Conservation (phyloP, 2,888 invertebrate species). For the Xiphydria camelus region DNA sequence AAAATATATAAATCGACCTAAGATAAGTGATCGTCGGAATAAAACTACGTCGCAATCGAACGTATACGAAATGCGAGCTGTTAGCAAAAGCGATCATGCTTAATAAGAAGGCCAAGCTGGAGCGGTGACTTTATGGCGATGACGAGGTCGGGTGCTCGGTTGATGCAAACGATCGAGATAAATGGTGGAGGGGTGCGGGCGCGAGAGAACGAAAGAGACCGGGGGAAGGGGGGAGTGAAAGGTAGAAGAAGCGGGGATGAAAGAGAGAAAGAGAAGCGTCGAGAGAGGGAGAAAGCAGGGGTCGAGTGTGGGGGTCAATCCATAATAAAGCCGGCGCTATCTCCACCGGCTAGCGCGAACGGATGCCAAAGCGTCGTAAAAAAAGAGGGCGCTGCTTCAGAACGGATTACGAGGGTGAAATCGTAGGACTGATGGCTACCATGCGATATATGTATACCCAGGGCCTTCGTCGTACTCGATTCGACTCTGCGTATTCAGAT, state of each 20-base stretch:
- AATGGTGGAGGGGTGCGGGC: conserved; percentile 39
- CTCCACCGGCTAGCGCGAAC: conserved; percentile 45
- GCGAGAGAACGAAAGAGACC: conserved; percentile 4
- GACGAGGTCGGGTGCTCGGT: conserved; percentile 10
- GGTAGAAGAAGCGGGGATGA: conserved; percentile 14
- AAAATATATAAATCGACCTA: too few relatives aligned
- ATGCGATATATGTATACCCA: too few relatives aligned
- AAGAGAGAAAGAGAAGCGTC: conserved; percentile 21
- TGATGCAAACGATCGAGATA: conserved; percentile 55
- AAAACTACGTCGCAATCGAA: too few relatives aligned
- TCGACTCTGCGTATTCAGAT: conserved; percentile 12
- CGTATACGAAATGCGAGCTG: too few relatives aligned
- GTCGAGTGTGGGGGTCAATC: conserved; percentile 54
- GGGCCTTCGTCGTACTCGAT: conserved; percentile 14
- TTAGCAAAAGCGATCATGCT: background rate
- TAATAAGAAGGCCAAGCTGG: conserved; percentile 1
- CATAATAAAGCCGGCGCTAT: conserved; percentile 56
- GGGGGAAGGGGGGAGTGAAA: conserved; percentile 16
- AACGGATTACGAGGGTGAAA: conserved; percentile 56
- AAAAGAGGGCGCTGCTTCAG: conserved; percentile 50
- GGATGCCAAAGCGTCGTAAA: conserved; percentile 48
- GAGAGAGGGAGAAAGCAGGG: conserved; percentile 27
- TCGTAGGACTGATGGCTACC: conserved; percentile 37
- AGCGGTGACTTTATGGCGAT: background rate
- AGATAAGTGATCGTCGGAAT: too few relatives aligned